A percentile compares a stretch with the other conserved stretches of the same genome.
These are phyloP conservation scores for Diploptera punctata DNA, from an alignment of 2,888 invertebrate genomes.

Conservation along the genomic window DNA sequence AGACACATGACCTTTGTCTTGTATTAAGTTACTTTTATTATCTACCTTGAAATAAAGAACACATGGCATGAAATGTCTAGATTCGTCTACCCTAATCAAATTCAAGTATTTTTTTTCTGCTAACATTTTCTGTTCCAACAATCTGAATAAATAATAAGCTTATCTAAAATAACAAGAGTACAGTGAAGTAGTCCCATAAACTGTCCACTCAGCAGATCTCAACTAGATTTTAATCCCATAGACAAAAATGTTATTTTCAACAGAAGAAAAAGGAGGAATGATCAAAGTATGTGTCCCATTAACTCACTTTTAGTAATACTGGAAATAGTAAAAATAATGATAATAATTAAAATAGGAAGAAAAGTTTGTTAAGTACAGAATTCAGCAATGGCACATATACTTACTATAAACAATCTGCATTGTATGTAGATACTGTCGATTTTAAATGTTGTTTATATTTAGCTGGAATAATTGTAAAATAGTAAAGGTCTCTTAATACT, in stretches of 20 bases:
- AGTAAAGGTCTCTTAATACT: not conserved
- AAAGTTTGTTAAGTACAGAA: slow-evolving; percentile 22
- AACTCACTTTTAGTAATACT: slow-evolving; percentile 15
- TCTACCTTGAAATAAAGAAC: slow-evolving; percentile 29
- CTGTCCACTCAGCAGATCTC: slow-evolving; percentile 5
- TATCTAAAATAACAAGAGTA: slow-evolving; percentile 23
- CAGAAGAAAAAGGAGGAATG: slow-evolving; percentile 10
- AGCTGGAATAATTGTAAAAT: not conserved
- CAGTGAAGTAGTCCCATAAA: slow-evolving; percentile 14
- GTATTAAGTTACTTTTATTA: slow-evolving; percentile 8
- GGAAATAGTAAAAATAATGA: not conserved
- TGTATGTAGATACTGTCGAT: not conserved
- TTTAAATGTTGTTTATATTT: not conserved
- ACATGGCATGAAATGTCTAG: slow-evolving; percentile 34
- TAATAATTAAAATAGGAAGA: not conserved
- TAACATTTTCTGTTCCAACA: slow-evolving; percentile 18
- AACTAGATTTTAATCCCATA: not conserved
- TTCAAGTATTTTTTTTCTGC: slow-evolving; percentile 5
- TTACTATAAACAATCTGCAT: not conserved
- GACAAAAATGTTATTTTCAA: not conserved
- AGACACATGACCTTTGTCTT: slow-evolving; percentile 28
- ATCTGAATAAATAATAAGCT: slow-evolving; percentile 18
- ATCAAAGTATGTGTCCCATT: slow-evolving; percentile 6
- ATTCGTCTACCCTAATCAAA: slow-evolving; percentile 10
- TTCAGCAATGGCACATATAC: slow-evolving; percentile 25